Percentiles rank a stretch among this genome's conserved stretches.
Evolutionary conservation across 2,888 invertebrate genomes (phyloP).

Genomic region (Drosophila rellima): DNA sequence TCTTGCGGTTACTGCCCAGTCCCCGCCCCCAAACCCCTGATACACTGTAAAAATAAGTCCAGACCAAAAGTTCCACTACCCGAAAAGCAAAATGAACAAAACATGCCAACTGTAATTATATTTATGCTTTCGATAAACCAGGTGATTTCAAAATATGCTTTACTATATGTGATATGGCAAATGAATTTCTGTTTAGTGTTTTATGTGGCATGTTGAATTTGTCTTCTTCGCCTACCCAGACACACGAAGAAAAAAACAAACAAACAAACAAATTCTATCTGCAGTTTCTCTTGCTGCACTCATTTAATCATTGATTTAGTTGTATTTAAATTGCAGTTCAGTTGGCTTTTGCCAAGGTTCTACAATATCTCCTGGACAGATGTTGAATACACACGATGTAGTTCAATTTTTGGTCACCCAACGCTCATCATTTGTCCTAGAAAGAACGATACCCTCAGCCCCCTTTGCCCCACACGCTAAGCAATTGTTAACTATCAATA

Average conservation of each 20-base stretch:
- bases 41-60: constrained; percentile 71
- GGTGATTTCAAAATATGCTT: constrained; percentile 70
- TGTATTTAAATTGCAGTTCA: constrained; percentile 26
- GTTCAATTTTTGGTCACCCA: constrained; percentile 28
- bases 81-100: constrained; percentile 34
- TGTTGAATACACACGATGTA: constrained; percentile 33
- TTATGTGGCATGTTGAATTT: constrained; percentile 75
- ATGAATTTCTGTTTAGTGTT: constrained; percentile 50
- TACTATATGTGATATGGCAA: constrained; percentile 37
- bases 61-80: constrained; percentile 54
- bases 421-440: constrained; percentile 12
- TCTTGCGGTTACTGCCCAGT: constrained; percentile 45
- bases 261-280: constrained; percentile 28
- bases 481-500: constrained; percentile 23
- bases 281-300: constrained; percentile 27
- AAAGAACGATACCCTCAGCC: neutral
- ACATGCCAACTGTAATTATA: constrained; percentile 76
- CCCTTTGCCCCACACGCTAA: constrained; percentile 3
- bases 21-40: neutral
- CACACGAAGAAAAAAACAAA: constrained; percentile 28
- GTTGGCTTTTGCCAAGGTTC: constrained; percentile 27
- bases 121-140: constrained; percentile 74
- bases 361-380: constrained; percentile 46
- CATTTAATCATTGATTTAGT: constrained; percentile 32
- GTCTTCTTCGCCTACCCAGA: constrained; percentile 66